phyloP scores from a whole-genome alignment of 2,113 vertebrate species.

The Tragulus kanchil region DNA sequence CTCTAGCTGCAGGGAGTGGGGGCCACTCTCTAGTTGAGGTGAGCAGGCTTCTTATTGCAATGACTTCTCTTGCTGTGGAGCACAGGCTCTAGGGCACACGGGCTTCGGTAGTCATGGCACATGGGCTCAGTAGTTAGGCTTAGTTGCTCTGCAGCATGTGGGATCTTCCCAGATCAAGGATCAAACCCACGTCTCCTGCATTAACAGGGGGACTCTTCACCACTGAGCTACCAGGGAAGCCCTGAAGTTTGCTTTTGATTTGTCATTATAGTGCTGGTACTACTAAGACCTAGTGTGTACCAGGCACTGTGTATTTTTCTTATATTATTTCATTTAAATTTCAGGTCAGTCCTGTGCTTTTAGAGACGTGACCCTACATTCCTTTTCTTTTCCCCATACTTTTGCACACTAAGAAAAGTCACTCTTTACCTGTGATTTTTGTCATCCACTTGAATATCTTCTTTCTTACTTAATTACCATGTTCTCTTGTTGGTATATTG shows the following conservation, averaged over 20 bases:
- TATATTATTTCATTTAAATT: conserved; percentile 28
- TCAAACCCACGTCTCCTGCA: too few relatives aligned
- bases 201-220: too few relatives aligned
- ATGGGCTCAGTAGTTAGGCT: too few relatives aligned
- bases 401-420: not conserved
- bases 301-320: not conserved
- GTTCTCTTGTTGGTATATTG: not conserved
- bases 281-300: not conserved
- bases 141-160: too few relatives aligned
- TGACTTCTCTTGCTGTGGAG: too few relatives aligned
- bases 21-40: too few relatives aligned
- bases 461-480: not conserved
- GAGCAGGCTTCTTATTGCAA: too few relatives aligned
- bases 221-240: too few relatives aligned
- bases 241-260: not conserved
- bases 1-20: too few relatives aligned
- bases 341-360: not conserved
- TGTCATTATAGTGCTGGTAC: not conserved
- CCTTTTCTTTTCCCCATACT: not conserved
- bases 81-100: too few relatives aligned
- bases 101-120: too few relatives aligned
- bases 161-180: too few relatives aligned
- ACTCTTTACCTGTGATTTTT: not conserved
- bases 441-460: not conserved
- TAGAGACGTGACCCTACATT: not conserved